Percentiles rank a stretch among this genome's conserved stretches.
These are phyloP conservation scores for Polypterus senegalus DNA, from an alignment of 2,113 vertebrate species.

Conservation along the genomic window DNA sequence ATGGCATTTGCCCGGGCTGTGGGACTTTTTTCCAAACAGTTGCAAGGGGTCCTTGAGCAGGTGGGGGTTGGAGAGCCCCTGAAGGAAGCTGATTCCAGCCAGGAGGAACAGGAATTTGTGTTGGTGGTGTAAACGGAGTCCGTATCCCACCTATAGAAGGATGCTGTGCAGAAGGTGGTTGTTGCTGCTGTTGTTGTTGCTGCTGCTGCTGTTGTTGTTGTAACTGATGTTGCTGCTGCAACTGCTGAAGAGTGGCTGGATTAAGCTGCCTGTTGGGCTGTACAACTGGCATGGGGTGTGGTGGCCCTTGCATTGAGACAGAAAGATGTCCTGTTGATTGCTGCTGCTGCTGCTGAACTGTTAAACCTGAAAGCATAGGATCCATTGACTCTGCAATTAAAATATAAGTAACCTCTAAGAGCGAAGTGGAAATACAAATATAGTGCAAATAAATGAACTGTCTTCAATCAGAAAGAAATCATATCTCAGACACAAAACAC, in stretches of 20 bases:
- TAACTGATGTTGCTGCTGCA: constrained; percentile 51
- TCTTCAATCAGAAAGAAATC: too few relatives aligned
- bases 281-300: constrained; percentile 79
- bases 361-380: constrained; percentile 77
- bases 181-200: constrained; percentile 58
- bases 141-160: constrained; percentile 56
- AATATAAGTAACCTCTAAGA: neutral
- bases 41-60: constrained; percentile 62
- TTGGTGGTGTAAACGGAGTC: constrained; percentile 72
- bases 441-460: too few relatives aligned
- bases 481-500: too few relatives aligned
- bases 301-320: constrained; percentile 67
- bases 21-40: constrained; percentile 82
- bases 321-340: constrained; percentile 61
- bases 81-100: constrained; percentile 90
- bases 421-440: too few relatives aligned
- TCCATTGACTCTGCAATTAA: constrained; percentile 70
- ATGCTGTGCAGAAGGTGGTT: constrained; percentile 43
- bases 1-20: constrained; percentile 64
- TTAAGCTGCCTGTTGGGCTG: constrained; percentile 76
- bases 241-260: constrained; percentile 75
- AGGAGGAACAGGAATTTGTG: constrained; percentile 77
- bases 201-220: constrained; percentile 48
- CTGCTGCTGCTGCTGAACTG: constrained; percentile 60
- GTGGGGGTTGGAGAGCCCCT: constrained; percentile 73